phyloP scores from a whole-genome alignment of 92 coral and sea anemone genomes.

The Desmophyllum pertusum region DNA sequence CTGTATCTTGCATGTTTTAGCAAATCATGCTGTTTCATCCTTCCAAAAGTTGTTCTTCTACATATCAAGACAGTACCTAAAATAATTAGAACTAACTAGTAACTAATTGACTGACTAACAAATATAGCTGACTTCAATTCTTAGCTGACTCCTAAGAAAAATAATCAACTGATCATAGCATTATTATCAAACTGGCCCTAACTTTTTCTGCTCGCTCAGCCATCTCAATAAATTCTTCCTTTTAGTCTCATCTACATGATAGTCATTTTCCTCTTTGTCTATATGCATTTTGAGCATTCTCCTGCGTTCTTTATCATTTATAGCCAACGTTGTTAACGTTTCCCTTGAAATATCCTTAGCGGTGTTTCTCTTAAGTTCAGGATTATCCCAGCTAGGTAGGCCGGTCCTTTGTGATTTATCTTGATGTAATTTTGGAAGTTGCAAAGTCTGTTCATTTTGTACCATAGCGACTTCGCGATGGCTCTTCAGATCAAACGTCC shows the following conservation, averaged over 20 bases:
- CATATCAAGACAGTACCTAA: not conserved
- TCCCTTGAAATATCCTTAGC: not conserved
- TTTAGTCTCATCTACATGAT: not conserved
- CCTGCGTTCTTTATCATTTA: not conserved
- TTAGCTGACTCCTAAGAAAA: not conserved
- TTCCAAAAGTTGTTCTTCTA: not conserved
- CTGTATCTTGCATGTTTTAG: not conserved
- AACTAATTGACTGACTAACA: no score
- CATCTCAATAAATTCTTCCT: slow-evolving; percentile 13
- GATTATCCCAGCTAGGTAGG: not conserved
- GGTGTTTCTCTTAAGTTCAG: not conserved
- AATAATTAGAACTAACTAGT: not conserved
- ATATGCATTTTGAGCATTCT: slow-evolving; percentile 20
- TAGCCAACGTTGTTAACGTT: not conserved
- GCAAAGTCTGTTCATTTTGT: not conserved
- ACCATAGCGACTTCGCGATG: not conserved
- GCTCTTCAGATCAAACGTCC: not conserved
- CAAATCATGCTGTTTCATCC: no score
- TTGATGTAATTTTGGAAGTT: slow-evolving; percentile 18
- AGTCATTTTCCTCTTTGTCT: slow-evolving; percentile 8
- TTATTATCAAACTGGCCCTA: not conserved
- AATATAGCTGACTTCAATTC: not conserved
- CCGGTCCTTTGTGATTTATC: not conserved
- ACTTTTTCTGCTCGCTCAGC: slow-evolving; percentile 22
- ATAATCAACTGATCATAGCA: no score